Percentiles rank a stretch among this genome's conserved stretches.
Conservation (phyloP, 2,888 invertebrate genomes). For the Aspidapion aeneum region DNA sequence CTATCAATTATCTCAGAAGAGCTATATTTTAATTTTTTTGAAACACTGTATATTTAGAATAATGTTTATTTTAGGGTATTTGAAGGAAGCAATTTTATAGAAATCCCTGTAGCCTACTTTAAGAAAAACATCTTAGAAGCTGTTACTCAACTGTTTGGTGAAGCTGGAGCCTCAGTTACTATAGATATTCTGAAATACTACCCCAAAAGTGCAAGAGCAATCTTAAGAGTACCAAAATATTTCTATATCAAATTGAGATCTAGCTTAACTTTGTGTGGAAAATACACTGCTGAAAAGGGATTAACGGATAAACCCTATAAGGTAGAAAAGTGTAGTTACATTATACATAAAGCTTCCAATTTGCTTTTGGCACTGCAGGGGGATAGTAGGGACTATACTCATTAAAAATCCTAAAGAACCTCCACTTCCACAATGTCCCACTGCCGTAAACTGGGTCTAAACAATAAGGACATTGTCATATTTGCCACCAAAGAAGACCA, state of each 20-base stretch:
- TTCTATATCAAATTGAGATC: constrained; percentile 56
- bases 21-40: too few species aligned
- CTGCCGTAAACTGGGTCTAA: constrained; percentile 49
- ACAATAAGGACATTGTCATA: constrained; percentile 78
- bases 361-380: constrained; percentile 45
- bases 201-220: constrained; percentile 46
- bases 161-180: constrained; percentile 52
- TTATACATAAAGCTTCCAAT: constrained; percentile 52
- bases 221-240: constrained; percentile 54
- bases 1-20: too few species aligned
- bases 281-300: constrained; percentile 51
- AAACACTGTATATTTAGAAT: too few species aligned
- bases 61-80: constrained; percentile 48
- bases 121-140: constrained; percentile 56
- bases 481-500: constrained; percentile 81
- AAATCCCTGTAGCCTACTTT: constrained; percentile 52
- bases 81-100: constrained; percentile 36
- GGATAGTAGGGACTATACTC: constrained; percentile 43
- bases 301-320: constrained; percentile 33
- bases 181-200: constrained; percentile 59
- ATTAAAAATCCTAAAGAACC: constrained; percentile 29
- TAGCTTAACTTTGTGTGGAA: constrained; percentile 53
- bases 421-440: constrained; percentile 43
- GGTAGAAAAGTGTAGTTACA: constrained; percentile 52
- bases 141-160: constrained; percentile 55